These are phyloP conservation scores for Labroides dimidiatus DNA, from an alignment of 2,797 vertebrate genomes.

Conservation along the genomic window DNA sequence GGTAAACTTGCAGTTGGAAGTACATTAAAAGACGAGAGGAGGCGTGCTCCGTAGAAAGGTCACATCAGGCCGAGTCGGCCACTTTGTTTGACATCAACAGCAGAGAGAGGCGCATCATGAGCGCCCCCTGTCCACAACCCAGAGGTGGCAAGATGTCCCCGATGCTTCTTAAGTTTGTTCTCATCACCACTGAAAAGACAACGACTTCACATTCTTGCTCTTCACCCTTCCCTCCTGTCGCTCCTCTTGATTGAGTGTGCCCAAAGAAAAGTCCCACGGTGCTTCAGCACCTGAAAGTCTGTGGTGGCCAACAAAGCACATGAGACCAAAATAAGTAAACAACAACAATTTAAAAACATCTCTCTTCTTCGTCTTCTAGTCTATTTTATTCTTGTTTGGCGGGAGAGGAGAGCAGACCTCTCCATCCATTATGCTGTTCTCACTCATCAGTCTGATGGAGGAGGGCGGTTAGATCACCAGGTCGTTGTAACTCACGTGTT, in stretches of 20 bases:
- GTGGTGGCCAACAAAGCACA: constrained; percentile 61
- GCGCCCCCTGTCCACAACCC: constrained; percentile 45
- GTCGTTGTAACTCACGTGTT: constrained; percentile 95
- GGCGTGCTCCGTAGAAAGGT: constrained; percentile 75
- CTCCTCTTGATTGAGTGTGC: constrained; percentile 34
- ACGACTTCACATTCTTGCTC: constrained; percentile 9
- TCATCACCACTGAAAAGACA: constrained; percentile 4
- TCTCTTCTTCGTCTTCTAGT: constrained; percentile 11
- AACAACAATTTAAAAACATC: constrained; percentile 49
- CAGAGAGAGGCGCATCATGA: constrained; percentile 52
- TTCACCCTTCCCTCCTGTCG: not conserved
- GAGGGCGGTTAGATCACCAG: constrained; percentile 88
- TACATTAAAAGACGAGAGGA: constrained; percentile 85
- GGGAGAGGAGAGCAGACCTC: constrained; percentile 74
- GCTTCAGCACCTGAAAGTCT: constrained; percentile 38
- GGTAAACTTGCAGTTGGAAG: constrained; percentile 90
- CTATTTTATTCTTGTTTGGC: constrained; percentile 33
- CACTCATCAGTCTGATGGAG: constrained; percentile 55
- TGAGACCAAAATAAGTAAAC: constrained; percentile 66
- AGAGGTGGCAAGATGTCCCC: constrained; percentile 3
- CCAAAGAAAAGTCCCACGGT: constrained; percentile 45
- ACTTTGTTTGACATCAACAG: constrained; percentile 69
- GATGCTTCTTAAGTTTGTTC: constrained; percentile 12
- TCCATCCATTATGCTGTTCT: constrained; percentile 56
- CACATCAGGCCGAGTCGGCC: constrained; percentile 56